Evolutionary conservation across 53 echinoderm and acorn worm genomes (phyloP), one percentile per base, ranked within the genome.

Genomic region (Holothuria scabra): DNA sequence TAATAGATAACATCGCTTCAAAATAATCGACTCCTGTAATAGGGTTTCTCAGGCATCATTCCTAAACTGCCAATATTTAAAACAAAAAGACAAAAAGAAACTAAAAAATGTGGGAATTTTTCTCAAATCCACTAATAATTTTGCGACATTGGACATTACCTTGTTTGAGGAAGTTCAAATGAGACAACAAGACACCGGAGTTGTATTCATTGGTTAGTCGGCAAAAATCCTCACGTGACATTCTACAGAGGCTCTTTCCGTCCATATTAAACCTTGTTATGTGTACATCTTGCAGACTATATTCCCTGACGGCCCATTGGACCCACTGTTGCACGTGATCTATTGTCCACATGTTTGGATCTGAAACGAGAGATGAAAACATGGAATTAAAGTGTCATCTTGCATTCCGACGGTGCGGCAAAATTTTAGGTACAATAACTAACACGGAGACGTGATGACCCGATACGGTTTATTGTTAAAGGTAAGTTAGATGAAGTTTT

Each of bases 301-400:
- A 99, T 70, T 99, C 99, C 44, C 94, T 66, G 38, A 99, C 89
- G 2, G 99, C 94, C 99, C 99, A 99, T 66, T 94, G 90, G 28
- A 99, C 94, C 99, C 99, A 99, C 86, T 99, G 99, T 46, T 94
- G 94, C 11, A 99, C 99, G 82, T 99, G 94, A 48, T 95, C 94
- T 1, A 87, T 84, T 0, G 92, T 91, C 99, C 99, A 99, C 94
- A 95, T 95, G 82, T 99, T 99, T 41, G 99, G 99, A 66, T 99
- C 99, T 99, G 83, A 34, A 56, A 65, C 22, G 56, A 44, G 84
- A 29, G 10, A 34, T 34, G 8, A 38, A 31, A 21, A 2, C 14
- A 52, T 48, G 48, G 18, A 16, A n/a, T n/a, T n/a, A n/a, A n/a
- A n/a, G n/a, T n/a, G n/a, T n/a, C n/a, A n/a, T n/a, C n/a, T n/a